These are phyloP conservation scores for Phylloscopus collybita DNA, from an alignment of 2,797 vertebrate genomes.

Conservation along the genomic window DNA sequence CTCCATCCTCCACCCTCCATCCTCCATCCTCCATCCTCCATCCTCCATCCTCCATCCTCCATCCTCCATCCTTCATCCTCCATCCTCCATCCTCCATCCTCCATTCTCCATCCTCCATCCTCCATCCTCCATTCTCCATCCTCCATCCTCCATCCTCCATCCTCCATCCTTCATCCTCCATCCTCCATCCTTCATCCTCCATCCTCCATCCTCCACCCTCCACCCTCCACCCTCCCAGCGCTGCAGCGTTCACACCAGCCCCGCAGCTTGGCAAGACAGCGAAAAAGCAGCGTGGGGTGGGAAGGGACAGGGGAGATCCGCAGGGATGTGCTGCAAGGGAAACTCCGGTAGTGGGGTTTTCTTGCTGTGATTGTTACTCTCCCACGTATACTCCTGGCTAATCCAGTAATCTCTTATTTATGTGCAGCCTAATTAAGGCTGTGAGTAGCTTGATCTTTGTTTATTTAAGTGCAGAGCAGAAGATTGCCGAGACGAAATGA, in stretches of 20 bases:
- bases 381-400: slow-evolving; percentile 37
- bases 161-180: too few species aligned
- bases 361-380: slow-evolving; percentile 15
- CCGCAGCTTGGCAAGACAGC: fast-evolving
- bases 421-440: slow-evolving; percentile 75
- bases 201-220: background rate
- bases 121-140: too few species aligned
- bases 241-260: fast-evolving
- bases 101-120: background rate
- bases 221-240: background rate
- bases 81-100: too few species aligned
- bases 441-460: slow-evolving; percentile 77
- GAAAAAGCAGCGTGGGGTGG: fast-evolving
- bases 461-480: slow-evolving; percentile 67
- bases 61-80: too few species aligned
- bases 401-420: slow-evolving; percentile 76
- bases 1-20: too few species aligned
- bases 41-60: too few species aligned
- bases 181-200: too few species aligned
- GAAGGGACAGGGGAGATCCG: background rate
- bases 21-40: too few species aligned
- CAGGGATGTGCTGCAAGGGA: fast-evolving
- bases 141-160: too few species aligned
- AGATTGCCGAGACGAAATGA: slow-evolving; percentile 70
- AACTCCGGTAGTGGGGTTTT: fast-evolving